A percentile compares a stretch with the other conserved stretches of the same genome.
Conservation (phyloP, 2,797 vertebrate genomes). For the Argyrosomus regius region DNA sequence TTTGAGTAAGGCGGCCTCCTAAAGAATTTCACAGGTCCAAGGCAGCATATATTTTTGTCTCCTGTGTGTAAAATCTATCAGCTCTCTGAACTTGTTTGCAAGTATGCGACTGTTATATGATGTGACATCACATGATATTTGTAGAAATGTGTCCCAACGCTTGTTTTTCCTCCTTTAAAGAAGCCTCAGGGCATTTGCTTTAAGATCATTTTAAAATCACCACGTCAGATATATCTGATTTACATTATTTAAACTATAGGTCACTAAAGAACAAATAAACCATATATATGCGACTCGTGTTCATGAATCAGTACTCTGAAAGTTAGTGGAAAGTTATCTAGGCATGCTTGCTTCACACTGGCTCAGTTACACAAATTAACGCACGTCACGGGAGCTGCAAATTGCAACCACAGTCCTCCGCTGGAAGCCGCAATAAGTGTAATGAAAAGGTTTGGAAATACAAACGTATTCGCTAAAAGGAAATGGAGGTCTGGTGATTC, state of each 20-base stretch:
- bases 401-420: slow-evolving; percentile 17
- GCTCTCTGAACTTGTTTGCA: slow-evolving; percentile 17
- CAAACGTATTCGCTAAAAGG: neutral
- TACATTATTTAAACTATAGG: neutral
- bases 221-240: neutral
- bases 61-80: slow-evolving; percentile 26
- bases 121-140: slow-evolving; percentile 26
- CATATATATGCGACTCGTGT: neutral
- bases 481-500: neutral
- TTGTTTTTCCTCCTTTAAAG: neutral
- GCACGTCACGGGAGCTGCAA: neutral
- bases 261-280: neutral
- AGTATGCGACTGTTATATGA: neutral
- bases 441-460: neutral
- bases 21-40: slow-evolving; percentile 47
- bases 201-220: neutral
- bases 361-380: slow-evolving; percentile 10
- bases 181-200: neutral
- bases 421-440: slow-evolving; percentile 1
- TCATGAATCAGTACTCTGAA: neutral
- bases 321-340: neutral
- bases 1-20: neutral
- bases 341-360: neutral
- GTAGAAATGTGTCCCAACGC: neutral
- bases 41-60: slow-evolving; percentile 45